A percentile compares a stretch with the other conserved stretches of the same genome.
These are phyloP conservation scores for Sinocyclocheilus maitianheensis DNA, from an alignment of 2,113 vertebrate species.

Conservation along the genomic window DNA sequence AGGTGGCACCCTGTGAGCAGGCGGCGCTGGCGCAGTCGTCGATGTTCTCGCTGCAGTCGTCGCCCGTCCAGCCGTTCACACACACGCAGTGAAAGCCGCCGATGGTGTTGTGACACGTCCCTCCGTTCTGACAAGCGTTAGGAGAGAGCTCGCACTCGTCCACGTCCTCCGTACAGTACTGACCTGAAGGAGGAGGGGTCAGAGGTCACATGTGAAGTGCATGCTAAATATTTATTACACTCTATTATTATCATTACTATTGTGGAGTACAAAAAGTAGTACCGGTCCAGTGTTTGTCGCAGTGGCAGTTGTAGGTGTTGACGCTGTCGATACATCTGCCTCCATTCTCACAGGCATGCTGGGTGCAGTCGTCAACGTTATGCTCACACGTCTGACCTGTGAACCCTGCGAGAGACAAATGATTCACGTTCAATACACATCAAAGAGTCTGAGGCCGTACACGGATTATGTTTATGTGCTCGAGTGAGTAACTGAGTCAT, in stretches of 20 bases:
- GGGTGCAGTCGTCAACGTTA: slow-evolving; percentile 90
- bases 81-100: slow-evolving; percentile 91
- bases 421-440: not conserved
- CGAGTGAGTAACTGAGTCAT: not conserved
- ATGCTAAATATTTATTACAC: not conserved
- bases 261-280: slow-evolving; percentile 63
- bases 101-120: slow-evolving; percentile 91
- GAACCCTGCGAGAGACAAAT: slow-evolving; percentile 70
- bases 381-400: slow-evolving; percentile 89
- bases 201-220: not conserved
- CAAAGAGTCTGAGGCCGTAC: not conserved
- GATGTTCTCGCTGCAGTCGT: slow-evolving; percentile 96
- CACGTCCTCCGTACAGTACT: slow-evolving; percentile 93
- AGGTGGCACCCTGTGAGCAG: slow-evolving; percentile 89
- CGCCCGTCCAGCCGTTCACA: slow-evolving; percentile 93
- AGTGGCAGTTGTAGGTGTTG: slow-evolving; percentile 94
- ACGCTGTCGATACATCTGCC: slow-evolving; percentile 90
- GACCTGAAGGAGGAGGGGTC: slow-evolving; percentile 73
- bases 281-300: slow-evolving; percentile 87
- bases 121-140: slow-evolving; percentile 92
- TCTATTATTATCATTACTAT: not conserved
- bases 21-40: slow-evolving; percentile 92
- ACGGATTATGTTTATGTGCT: not conserved
- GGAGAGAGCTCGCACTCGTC: slow-evolving; percentile 95
- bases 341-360: slow-evolving; percentile 83